Evolutionary conservation across 1,140 invertebrate genomes (phyloP).

Genomic region (Zaprionus ornatus): DNA sequence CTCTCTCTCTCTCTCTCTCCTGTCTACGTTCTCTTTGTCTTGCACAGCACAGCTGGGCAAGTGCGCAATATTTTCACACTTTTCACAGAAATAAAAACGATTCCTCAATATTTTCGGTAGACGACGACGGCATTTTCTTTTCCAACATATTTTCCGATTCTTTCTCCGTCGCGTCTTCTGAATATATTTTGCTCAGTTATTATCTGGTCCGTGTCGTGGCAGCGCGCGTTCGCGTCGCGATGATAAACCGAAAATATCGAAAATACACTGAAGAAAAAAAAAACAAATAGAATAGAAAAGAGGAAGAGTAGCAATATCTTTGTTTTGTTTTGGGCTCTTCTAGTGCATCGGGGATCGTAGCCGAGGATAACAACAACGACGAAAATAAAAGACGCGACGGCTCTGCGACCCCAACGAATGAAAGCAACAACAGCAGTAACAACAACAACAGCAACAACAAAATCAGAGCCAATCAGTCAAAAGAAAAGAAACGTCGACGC

Average conservation of each 20-base stretch:
- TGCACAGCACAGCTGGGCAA: constrained; percentile 56
- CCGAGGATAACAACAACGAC: constrained; percentile 57
- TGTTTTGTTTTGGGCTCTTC: constrained; percentile 54
- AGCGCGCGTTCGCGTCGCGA: constrained; percentile 73
- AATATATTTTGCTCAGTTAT: constrained; percentile 71
- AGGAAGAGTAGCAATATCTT: constrained; percentile 30
- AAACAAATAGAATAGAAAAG: constrained; percentile 21
- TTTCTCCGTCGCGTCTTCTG: constrained; percentile 56
- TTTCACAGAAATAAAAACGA: constrained; percentile 81
- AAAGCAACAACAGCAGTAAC: constrained; percentile 40
- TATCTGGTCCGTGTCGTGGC: constrained; percentile 77
- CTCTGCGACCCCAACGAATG: constrained; percentile 74
- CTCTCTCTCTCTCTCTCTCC: constrained; percentile 8
- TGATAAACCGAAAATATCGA: constrained; percentile 40
- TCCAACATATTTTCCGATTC: constrained; percentile 45
- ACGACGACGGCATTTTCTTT: constrained; percentile 44
- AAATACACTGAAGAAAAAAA: constrained; percentile 25
- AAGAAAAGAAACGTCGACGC: constrained; percentile 65
- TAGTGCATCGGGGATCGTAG: constrained; percentile 47
- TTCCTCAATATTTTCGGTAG: constrained; percentile 76
- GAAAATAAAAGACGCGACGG: constrained; percentile 41
- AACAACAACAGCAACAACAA: constrained; percentile 44
- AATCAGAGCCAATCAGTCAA: constrained; percentile 31
- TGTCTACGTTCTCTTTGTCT: constrained; percentile 1
- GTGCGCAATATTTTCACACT: constrained; percentile 82